Evolutionary conservation across 1,140 invertebrate genomes (phyloP), one percentile per base, ranked within the genome.

Genomic region (Halictus rubicundus): DNA sequence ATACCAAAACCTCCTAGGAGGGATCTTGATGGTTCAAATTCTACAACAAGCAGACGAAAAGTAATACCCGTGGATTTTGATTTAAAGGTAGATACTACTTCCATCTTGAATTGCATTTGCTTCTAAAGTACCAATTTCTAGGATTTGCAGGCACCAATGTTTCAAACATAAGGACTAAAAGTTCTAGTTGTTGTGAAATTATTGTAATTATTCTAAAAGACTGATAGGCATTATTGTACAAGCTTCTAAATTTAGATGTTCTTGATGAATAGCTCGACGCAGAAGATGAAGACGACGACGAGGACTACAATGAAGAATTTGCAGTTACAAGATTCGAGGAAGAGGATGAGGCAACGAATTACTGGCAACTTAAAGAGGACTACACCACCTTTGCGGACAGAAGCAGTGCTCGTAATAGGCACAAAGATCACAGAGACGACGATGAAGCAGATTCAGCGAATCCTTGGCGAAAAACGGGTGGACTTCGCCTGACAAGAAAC

Each of bases 381-480:
- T 85, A 89, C 49, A 72, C 84, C 37, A 72, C 85, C 37, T 79
- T 90, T 64, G 89, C 83, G 59, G 81, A 86, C 63, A 78, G 89
- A 68, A 84, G 70, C 52, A 72, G 61, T 85, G 9, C 83, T 78
- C 49, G 87, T 75, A 69, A 57, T 16, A 69, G 63, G 12, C 68
- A 85, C 23, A 85, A 85, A 27, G 78, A 83, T 46, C 68, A 83
- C 4, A 81, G 81, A 19, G 90, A 92, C 14, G 90, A 91, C 6
- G 89, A 89, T 9, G 90, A 91, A 32, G 84, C 83, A 6, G 80
- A 94, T 59, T 93, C 94, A 42, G 92, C 94, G 9, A 95, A 95
- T 91, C 95, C 94, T 37, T 95, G 95, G 95, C 94, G 93, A 77
- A 93, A 93, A 85, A 95, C 94, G 68, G 94, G 95, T 89, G 90